A percentile compares a stretch with the other conserved stretches of the same genome.
These are phyloP conservation scores for Machimus rusticus DNA, from an alignment of 2,888 invertebrate species.

Conservation along the genomic window DNA sequence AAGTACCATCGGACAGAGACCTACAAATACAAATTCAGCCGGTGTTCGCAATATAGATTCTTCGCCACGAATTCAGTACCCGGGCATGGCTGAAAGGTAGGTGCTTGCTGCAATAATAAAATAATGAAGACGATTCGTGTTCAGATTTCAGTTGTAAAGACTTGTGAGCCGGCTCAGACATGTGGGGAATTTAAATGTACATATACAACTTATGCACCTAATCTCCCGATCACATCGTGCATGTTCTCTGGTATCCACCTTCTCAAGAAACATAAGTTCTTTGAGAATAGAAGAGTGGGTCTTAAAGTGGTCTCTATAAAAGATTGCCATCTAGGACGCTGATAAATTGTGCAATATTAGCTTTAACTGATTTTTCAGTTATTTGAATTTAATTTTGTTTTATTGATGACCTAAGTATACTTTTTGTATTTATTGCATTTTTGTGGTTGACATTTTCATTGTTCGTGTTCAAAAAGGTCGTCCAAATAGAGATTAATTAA, in stretches of 20 bases:
- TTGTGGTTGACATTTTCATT: not conserved
- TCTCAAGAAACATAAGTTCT: not conserved
- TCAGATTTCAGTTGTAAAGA: constrained; percentile 15
- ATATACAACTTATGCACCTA: not conserved
- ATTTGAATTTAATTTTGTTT: not conserved
- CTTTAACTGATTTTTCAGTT: not conserved
- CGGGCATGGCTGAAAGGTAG: not conserved
- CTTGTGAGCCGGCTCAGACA: constrained; percentile 19
- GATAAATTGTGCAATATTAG: not conserved
- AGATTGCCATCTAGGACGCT: not conserved
- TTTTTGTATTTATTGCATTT: not conserved
- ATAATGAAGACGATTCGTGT: constrained; percentile 20
- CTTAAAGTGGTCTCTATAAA: not conserved
- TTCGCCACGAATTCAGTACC: constrained; percentile 42
- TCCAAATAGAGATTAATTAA: no score
- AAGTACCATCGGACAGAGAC: constrained; percentile 64
- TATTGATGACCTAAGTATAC: not conserved
- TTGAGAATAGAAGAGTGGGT: constrained; percentile 33
- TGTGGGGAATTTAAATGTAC: constrained; percentile 5
- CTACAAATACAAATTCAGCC: constrained; percentile 58
- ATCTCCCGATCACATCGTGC: not conserved
- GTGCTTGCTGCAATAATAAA: not conserved
- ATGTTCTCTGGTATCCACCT: not conserved
- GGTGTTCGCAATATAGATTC: not conserved
- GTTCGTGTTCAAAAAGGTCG: not conserved